phyloP scores from a whole-genome alignment of 2,113 vertebrate genomes.

The Tetraodon nigroviridis region DNA sequence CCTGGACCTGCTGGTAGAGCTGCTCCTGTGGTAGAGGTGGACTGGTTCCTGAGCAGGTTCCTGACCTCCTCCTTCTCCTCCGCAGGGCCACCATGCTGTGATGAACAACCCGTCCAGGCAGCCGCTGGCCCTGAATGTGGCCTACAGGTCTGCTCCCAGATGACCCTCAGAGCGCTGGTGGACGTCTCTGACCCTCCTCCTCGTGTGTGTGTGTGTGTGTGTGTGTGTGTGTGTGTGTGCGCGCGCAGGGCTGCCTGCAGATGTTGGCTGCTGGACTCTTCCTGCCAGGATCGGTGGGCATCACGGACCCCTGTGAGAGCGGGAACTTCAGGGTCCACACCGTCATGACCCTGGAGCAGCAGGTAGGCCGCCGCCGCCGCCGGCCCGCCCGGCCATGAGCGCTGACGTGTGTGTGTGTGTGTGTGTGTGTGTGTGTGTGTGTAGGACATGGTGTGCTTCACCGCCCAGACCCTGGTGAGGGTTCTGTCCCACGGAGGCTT shows the following conservation, averaged over 20 bases:
- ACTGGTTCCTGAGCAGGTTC: too few species aligned
- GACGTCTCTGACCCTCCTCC: background rate
- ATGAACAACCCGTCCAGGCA: conserved; percentile 98
- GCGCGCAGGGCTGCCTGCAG: conserved; percentile 85
- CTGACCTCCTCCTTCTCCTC: background rate
- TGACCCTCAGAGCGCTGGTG: too few species aligned
- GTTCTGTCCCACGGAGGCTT: conserved; percentile 93
- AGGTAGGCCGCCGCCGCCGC: conserved; percentile 69
- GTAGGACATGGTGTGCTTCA: conserved; percentile 97
- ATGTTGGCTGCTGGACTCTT: conserved; percentile 95
- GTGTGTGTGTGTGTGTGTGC: background rate
- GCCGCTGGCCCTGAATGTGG: conserved; percentile 90
- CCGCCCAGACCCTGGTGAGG: conserved; percentile 91
- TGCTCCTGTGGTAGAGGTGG: too few species aligned
- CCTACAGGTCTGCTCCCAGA: conserved; percentile 82
- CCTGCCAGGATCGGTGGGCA: conserved; percentile 91
- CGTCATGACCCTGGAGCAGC: conserved; percentile 96
- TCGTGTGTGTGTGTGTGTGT: background rate
- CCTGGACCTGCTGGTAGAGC: conserved; percentile 86
- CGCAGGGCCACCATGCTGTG: conserved; percentile 91
- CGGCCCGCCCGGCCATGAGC: background rate
- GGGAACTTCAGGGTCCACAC: conserved; percentile 96
- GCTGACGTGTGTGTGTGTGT: background rate
- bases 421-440: conserved; percentile 18
- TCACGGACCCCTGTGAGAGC: conserved; percentile 95